Percentiles rank a stretch among this genome's conserved stretches.
Evolutionary conservation across 2,888 invertebrate genomes (phyloP).

Genomic region (Ischnus inquisitorius): DNA sequence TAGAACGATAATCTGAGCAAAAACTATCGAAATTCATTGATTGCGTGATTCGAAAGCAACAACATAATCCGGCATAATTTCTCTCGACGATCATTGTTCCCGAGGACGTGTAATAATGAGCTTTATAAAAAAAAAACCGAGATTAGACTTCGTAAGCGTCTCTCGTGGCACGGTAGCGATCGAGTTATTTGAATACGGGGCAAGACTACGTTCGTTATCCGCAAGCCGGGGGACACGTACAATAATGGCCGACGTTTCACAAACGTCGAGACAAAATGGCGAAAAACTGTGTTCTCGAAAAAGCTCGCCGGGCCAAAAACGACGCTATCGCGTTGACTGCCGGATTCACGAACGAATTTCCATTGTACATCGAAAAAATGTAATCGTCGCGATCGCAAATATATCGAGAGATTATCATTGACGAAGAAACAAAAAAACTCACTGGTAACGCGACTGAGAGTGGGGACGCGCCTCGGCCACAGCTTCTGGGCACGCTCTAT

Average conservation of each 20-base stretch:
- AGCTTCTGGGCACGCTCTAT: constrained; percentile 53
- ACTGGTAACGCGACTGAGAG: constrained; percentile 33
- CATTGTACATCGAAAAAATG: constrained; percentile 12
- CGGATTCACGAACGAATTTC: neutral
- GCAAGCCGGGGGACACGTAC: constrained; percentile 75
- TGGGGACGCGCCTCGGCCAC: constrained; percentile 54
- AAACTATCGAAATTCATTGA: constrained; percentile 16
- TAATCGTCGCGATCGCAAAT: neutral
- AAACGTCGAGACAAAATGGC: constrained; percentile 83
- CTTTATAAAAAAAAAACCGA: constrained; percentile 17
- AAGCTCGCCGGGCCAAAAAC: constrained; percentile 67
- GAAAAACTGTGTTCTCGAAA: constrained; percentile 76
- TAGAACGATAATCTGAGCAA: neutral
- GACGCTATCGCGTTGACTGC: constrained; percentile 32
- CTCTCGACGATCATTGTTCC: neutral
- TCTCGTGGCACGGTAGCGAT: constrained; percentile 15
- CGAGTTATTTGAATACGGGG: constrained; percentile 22
- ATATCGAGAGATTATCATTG: constrained; percentile 21
- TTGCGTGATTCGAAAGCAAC: neutral
- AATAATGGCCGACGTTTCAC: constrained; percentile 83
- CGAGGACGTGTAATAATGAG: neutral
- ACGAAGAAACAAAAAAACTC: constrained; percentile 39
- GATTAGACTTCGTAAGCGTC: constrained; percentile 8
- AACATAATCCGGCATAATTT: neutral
- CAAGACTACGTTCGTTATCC: constrained; percentile 60